Conservation (phyloP, 1,140 invertebrate species). For the Pinna nobilis region DNA sequence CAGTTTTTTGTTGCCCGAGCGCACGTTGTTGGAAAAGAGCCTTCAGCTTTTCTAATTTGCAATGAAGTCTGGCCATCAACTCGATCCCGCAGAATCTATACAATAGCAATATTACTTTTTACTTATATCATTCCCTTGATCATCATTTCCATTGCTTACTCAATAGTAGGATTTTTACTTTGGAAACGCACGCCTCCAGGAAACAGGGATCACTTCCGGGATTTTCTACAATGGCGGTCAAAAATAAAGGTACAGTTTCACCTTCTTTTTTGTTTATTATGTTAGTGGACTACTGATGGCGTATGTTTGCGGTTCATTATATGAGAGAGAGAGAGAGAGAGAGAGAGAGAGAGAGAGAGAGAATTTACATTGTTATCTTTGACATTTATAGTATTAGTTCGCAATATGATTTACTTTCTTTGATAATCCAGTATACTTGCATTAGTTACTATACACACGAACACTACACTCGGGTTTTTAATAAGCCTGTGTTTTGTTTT, state of each 20-base stretch:
- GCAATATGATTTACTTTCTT: too few relatives aligned
- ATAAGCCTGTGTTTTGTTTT: too few relatives aligned
- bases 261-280: too few relatives aligned
- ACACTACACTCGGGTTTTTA: too few relatives aligned
- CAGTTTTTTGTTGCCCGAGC: conserved; percentile 74
- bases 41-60: conserved; percentile 45
- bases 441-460: too few relatives aligned
- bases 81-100: conserved; percentile 70
- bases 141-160: conserved; percentile 76
- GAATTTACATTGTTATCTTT: too few relatives aligned
- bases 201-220: conserved; percentile 75
- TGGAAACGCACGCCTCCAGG: conserved; percentile 77
- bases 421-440: too few relatives aligned
- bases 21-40: not conserved
- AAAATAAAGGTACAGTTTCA: conserved; percentile 79
- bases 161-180: conserved; percentile 68
- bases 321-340: too few relatives aligned
- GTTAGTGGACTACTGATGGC: too few relatives aligned
- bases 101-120: conserved; percentile 75
- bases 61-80: conserved; percentile 60
- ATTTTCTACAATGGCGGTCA: conserved; percentile 74
- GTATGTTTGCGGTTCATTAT: too few relatives aligned
- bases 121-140: conserved; percentile 77
- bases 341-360: too few relatives aligned
- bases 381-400: too few relatives aligned